Conservation (phyloP, 2,797 vertebrate genomes). For the Sternarchorhynchus goeldii region DNA sequence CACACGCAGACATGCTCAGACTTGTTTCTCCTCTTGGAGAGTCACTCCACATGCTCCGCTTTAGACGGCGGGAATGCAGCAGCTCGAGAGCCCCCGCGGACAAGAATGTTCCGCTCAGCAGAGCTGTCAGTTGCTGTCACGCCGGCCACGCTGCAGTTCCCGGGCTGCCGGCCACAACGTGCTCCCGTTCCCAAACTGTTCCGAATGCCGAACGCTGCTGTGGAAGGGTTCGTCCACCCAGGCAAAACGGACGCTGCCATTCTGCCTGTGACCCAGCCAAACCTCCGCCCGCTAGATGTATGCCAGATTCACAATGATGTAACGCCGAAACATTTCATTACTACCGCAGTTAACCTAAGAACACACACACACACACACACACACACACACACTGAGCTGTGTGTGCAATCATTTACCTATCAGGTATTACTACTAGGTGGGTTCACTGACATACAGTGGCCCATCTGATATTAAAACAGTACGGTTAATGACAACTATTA, state of each 20-base stretch:
- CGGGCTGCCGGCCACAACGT: constrained; percentile 8
- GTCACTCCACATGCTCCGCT: constrained; percentile 18
- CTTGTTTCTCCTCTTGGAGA: background rate
- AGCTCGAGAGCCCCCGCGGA: background rate
- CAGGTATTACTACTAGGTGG: too few species aligned
- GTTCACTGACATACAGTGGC: too few species aligned
- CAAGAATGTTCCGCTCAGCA: constrained; percentile 32
- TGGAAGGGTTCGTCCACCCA: background rate
- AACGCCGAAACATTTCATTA: too few species aligned
- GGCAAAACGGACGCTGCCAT: background rate
- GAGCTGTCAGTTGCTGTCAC: constrained; percentile 37
- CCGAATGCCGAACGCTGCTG: too few species aligned
- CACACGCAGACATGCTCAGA: background rate
- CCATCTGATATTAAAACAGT: too few species aligned
- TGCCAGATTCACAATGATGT: background rate
- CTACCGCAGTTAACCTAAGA: too few species aligned
- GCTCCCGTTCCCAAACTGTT: background rate
- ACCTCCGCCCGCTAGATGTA: background rate
- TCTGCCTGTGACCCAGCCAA: background rate
- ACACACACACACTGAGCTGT: too few species aligned
- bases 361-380: too few species aligned
- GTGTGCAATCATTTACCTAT: too few species aligned
- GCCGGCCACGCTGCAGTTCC: background rate
- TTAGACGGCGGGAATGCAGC: constrained; percentile 12
- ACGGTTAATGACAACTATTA: too few species aligned